Percentiles rank a stretch among this genome's conserved stretches.
phyloP scores from a whole-genome alignment of 2,888 invertebrate species.

The Dorcus hopei region DNA sequence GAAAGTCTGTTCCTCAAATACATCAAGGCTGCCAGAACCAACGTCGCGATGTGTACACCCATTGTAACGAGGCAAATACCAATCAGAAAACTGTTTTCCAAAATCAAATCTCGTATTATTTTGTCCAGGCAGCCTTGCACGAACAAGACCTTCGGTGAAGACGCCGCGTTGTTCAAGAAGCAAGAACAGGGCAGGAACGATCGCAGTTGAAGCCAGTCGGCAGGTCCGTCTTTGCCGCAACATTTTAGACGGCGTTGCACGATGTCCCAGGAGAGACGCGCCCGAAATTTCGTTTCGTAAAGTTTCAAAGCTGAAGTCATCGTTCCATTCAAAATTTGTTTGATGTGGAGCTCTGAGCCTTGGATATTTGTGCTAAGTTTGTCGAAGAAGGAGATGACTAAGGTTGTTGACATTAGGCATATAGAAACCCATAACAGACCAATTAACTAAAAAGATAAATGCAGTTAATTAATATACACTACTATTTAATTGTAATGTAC shows the following conservation, averaged over 20 bases:
- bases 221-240: constrained; percentile 22
- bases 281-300: constrained; percentile 12
- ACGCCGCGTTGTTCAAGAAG: constrained; percentile 9
- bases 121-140: constrained; percentile 24
- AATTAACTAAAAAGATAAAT: too few species aligned
- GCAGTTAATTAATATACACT: too few species aligned
- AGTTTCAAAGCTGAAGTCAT: constrained; percentile 13
- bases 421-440: too few species aligned
- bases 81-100: constrained; percentile 23
- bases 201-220: constrained; percentile 19
- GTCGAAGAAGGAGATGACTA: too few species aligned
- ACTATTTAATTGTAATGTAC: too few species aligned
- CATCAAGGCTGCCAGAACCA: constrained; percentile 14
- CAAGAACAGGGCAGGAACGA: constrained; percentile 21
- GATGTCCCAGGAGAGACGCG: constrained; percentile 20
- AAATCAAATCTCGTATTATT: constrained; percentile 22
- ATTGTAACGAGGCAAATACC: constrained; percentile 21
- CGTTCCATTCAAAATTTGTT: constrained; percentile 17
- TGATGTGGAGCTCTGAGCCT: not conserved
- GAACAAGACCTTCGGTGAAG: constrained; percentile 2
- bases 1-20: constrained; percentile 15
- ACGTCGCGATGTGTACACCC: constrained; percentile 17
- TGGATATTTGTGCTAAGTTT: too few species aligned
- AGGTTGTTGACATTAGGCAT: too few species aligned
- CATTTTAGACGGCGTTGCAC: constrained; percentile 24